Evolutionary conservation across 1,140 invertebrate species (phyloP).

Genomic region (Zelostemma sp.): DNA sequence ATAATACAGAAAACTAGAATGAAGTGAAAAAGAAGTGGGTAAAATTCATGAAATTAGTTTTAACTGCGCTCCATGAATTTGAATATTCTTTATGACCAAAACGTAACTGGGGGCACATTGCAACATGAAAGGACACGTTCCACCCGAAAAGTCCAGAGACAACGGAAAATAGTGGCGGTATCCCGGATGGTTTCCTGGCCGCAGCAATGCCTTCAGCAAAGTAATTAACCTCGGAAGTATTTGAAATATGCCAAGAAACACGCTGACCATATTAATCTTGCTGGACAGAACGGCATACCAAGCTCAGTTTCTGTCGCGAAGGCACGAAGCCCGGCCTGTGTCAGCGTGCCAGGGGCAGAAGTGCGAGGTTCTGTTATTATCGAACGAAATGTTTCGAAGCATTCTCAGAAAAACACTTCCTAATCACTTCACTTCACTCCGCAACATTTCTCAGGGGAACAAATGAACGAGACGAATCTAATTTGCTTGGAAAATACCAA

Average conservation of each 20-base stretch:
- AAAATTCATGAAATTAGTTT: no score
- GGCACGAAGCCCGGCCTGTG: slow-evolving; percentile 17
- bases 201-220: slow-evolving; percentile 58
- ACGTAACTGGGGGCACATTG: slow-evolving; percentile 31
- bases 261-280: slow-evolving; percentile 66
- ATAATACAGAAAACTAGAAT: no score
- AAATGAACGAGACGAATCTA: neutral
- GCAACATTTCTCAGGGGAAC: neutral
- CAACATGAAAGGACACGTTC: slow-evolving; percentile 41
- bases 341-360: slow-evolving; percentile 18
- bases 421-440: neutral
- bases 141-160: slow-evolving; percentile 17
- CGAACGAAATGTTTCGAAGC: neutral
- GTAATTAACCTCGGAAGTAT: slow-evolving; percentile 66
- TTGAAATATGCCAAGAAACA: slow-evolving; percentile 67
- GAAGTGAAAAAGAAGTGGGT: no score
- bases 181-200: slow-evolving; percentile 25
- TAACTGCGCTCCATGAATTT: slow-evolving; percentile 23
- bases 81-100: slow-evolving; percentile 17
- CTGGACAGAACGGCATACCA: slow-evolving; percentile 52
- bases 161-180: slow-evolving; percentile 22
- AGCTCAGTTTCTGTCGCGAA: slow-evolving; percentile 24
- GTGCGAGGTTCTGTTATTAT: slow-evolving; percentile 19
- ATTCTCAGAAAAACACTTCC: neutral
- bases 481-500: neutral